Evolutionary conservation across 2,888 invertebrate genomes (phyloP), one percentile per base, ranked within the genome.

Genomic region (Cetonia aurata): DNA sequence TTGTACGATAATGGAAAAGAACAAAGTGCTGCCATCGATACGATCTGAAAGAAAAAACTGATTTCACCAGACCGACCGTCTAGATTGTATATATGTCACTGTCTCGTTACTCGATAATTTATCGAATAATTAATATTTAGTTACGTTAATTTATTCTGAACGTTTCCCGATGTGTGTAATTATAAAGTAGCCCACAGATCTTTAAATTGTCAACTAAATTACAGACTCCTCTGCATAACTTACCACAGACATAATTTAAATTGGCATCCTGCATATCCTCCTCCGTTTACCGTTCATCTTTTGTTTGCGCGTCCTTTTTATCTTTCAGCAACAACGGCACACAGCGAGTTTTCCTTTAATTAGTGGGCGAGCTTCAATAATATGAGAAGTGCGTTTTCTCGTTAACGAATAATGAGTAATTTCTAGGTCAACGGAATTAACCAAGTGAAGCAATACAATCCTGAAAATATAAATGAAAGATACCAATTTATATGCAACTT

Each of bases 151-250:
- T 56, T 65, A 70, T 66, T 66, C 66, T 50, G 69, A 69, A 60
- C 9, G 53, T 69, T 70, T 57, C 10, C 62, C 56, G 37, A 67
- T 56, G 70, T 56, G 41, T 52, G 65, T 71, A 71, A 71, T 71
- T 71, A 71, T 68, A 71, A 69, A 71, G 71, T 65, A 71, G 68
- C 68, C 53, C 46, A 62, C 53, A 71, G 65, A 71, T 71, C 72
- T 67, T 70, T 72, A 72, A 72, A 72, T 72, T 72, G 72, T 72
- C 72, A 72, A 72, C 70, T 67, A 72, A 72, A 72, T 72, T 72
- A 72, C 65, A 72, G 62, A 53, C 55, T 53, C 33, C 62, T 53
- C 56, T 41, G 67, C 50, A 48, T 71, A 71, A 71, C 52, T 67
- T 67, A 71, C 59, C 50, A 62, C 57, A 19, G n/a, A 65, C 37